Base-by-base conservation (phyloP, 2,888 invertebrate genomes). In the Blastobasis lacticolella region DNA sequence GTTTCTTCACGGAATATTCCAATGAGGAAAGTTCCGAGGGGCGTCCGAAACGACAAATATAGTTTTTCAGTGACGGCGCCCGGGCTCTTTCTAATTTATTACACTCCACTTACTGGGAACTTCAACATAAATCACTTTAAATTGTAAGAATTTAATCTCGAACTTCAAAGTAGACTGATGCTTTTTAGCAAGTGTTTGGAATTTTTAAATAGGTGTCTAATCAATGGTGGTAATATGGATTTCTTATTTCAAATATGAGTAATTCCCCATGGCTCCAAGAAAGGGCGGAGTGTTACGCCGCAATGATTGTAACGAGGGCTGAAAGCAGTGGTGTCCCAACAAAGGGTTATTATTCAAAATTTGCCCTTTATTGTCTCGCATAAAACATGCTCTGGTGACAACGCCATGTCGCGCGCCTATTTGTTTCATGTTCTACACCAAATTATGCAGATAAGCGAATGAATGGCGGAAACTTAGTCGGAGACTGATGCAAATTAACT, bases 361-460 rank as follows among this genome's bases (percentile, higher is more conserved):
- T 77, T 77, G 76, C 70, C 80, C 81, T 78, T 82, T 79, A 81
- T 78, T 79, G 80, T 81, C 70, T 69, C 75, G 63, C 74, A 79
- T 81, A 79, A 81, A 84, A 84, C 81, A 81, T 81, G 78, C 78
- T 76, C 67, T 66, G 69, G 73, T 75, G 78, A 80, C 79, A 81
- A 76, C 75, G 63, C 70, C 71, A 66, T 75, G 75, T 77, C 73
- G 74, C 74, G 66, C 72, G 75, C 77, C 78, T 79, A 82, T 81
- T 83, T 78, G 74, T 80, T 81, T 77, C 81, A 74, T 81, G 78
- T 77, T 79, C 76, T 73, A 77, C 78, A 76, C 64, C 73, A 80
- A 83, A 85, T 86, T 84, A 83, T 86, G 81, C 72, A 83, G 84
- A 85, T 85, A 82, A 81, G 82, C 78, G 75, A 82, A 73, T 81